Evolutionary conservation across 2,797 vertebrate species (phyloP), one percentile per base, ranked within the genome.

Genomic region (Gallinago stenura): DNA sequence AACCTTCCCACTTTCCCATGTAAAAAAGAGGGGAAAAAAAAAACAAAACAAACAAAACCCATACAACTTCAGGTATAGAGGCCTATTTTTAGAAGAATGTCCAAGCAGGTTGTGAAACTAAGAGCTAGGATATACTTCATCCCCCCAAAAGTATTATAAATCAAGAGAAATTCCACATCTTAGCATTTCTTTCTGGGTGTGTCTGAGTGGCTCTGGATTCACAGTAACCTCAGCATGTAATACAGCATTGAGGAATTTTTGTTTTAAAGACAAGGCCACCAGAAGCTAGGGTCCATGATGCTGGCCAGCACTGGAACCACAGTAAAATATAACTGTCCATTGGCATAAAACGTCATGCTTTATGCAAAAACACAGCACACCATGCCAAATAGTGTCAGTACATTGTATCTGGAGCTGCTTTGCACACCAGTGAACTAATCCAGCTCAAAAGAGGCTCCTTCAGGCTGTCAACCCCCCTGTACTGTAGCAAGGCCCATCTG

Each of bases 201-300:
- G 30, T 81, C 4, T 1, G 46, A 12, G 18, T 30, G 53, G 25
- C 48, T 83, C 41, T 46, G 37, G n/a, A 28, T 82, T 66, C 13
- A n/a, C 61, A 70, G 19, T n/a, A 83, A 28, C 20, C 21, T 71
- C 50, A 39, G 22, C 7, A 14, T 3, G 12, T 19, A 56, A 15
- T 20, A 53, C 16, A 68, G 28, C 22, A 50, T 4, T 3, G 2
- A 83, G 25, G 43, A 37, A 41, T 79, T 77, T 87, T 19, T 66
- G 18, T 56, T 83, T 51, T 50, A 35, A 69, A 77, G 46, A 33
- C 81, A 79, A 75, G 31, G 48, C 7, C 1, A 0, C 5, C 10
- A 62, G 15, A 45, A 43, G 5, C 8, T 31, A 41, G 28, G 14
- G 80, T 30, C 16, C 0, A 0, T 66, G 43, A 35, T 31, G 7